These are phyloP conservation scores for Apeira syringaria DNA, from an alignment of 2,888 invertebrate species.

Conservation along the genomic window DNA sequence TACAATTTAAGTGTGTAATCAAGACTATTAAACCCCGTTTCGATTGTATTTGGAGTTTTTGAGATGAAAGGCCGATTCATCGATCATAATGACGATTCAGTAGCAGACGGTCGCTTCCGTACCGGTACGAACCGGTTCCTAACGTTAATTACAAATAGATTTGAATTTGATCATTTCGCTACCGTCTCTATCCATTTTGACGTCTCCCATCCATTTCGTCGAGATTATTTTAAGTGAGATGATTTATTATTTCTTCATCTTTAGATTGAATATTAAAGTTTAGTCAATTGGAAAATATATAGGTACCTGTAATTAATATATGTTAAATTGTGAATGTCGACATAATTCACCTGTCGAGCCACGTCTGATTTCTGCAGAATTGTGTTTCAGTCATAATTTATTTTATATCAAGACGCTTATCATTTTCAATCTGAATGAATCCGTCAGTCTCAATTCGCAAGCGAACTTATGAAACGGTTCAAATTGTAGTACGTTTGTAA, in stretches of 20 bases:
- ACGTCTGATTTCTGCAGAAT: constrained; percentile 15
- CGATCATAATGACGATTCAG: constrained; percentile 72
- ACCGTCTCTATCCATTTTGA: constrained; percentile 66
- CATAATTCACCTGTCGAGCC: constrained; percentile 10
- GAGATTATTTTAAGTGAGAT: constrained; percentile 60
- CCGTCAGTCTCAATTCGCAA: constrained; percentile 62
- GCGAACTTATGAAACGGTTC: constrained; percentile 41
- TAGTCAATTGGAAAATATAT: constrained; percentile 31
- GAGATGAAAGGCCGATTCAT: constrained; percentile 71
- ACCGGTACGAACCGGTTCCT: constrained; percentile 67
- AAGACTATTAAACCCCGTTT: constrained; percentile 59
- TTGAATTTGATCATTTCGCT: constrained; percentile 74
- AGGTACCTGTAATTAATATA: constrained; percentile 12
- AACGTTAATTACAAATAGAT: constrained; percentile 75
- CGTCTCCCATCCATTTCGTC: constrained; percentile 67
- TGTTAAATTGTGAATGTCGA: constrained; percentile 18
- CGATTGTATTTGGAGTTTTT: constrained; percentile 53
- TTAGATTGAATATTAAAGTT: constrained; percentile 51
- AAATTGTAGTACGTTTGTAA: constrained; percentile 42
- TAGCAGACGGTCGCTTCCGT: constrained; percentile 62
- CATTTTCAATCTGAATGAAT: constrained; percentile 54
- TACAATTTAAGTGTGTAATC: constrained; percentile 59
- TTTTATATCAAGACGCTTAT: constrained; percentile 45
- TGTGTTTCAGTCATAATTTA: constrained; percentile 38
- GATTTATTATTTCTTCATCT: constrained; percentile 60